Base-by-base conservation (phyloP, 2,888 invertebrate species). In the Cryptops parisi region DNA sequence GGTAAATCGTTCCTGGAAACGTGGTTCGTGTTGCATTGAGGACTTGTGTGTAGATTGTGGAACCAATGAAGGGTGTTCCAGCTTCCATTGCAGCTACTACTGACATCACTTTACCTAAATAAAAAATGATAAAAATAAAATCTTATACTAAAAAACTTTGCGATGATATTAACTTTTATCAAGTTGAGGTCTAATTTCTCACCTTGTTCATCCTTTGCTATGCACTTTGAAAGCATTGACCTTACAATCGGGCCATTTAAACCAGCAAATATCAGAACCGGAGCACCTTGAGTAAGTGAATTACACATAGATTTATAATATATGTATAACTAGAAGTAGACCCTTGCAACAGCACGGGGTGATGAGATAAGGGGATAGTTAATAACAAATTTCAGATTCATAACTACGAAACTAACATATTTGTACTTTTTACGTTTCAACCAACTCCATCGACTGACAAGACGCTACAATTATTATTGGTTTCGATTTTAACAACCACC, bases 31-130 rank as follows among this genome's bases (percentile, higher is more conserved):
- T 55, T 5, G 55, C 52, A 22, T 47, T 52, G 52, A 52, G 52
- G n/a, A 55, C 40, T 47, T 47, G 33, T n/a, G 52, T 52, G 24
- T 40, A 55, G 17, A 55, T 15, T 5, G 46, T 27, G 25, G 52
- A 24, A 4, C 40, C 26, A 33, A 55, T 17, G 5, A 55, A 33
- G 3, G 55, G 47, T 9, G 43, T 25, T 15, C 47, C n/a, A 5
- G 47, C 24, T 9, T 55, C 55, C 6, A 47, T n/a, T 15, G 52
- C 26, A 4, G 41, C 55, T 25, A 48, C 17, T 6, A 47, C 43
- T 3, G 55, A 39, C 41, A 55, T 50, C 5, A 55, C 24, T 55
- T 55, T 55, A 9, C 55, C 55, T 55, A 23, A 1, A 52, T 12
- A 22, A 9, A 24, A 23, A n/a, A n/a, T n/a, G n/a, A n/a, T n/a